Percentiles rank a stretch among this genome's conserved stretches.
phyloP scores from a whole-genome alignment of 2,797 vertebrate genomes.

The Pantherophis alleghaniensis region DNA sequence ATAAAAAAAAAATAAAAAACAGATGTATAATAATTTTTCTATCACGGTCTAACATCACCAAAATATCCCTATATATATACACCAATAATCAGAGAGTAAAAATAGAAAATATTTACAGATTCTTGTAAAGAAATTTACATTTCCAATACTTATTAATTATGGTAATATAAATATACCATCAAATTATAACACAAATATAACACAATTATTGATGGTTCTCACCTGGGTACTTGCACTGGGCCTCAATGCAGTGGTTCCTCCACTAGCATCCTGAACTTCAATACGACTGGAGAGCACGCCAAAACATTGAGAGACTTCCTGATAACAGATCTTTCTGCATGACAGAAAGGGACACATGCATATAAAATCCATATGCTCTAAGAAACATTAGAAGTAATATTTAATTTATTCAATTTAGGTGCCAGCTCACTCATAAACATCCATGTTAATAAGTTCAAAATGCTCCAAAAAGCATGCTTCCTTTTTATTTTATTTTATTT shows the following conservation, averaged over 20 bases:
- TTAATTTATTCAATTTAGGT: not conserved
- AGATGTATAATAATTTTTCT: too few species aligned
- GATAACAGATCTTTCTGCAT: conserved; percentile 95
- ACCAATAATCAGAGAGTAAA: too few species aligned
- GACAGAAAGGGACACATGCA: not conserved
- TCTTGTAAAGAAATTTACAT: too few species aligned
- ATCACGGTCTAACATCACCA: too few species aligned
- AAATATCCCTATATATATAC: too few species aligned
- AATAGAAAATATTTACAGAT: too few species aligned
- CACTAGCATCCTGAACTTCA: conserved; percentile 94
- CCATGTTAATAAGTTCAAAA: not conserved
- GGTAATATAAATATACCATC: too few species aligned
- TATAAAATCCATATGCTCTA: not conserved
- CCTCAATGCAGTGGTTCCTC: conserved; percentile 88
- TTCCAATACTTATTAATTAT: too few species aligned
- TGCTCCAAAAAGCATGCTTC: not conserved
- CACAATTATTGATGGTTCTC: conserved; percentile 12
- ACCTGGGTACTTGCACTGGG: conserved; percentile 99
- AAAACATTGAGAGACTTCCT: conserved; percentile 97
- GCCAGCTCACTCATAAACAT: not conserved
- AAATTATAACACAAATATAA: not conserved
- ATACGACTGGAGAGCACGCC: conserved; percentile 95
- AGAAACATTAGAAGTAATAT: not conserved
- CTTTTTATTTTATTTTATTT: too few species aligned
- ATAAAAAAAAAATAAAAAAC: too few species aligned